Base-by-base conservation (phyloP, 2,113 vertebrate genomes). In the Hystrix cristata region DNA sequence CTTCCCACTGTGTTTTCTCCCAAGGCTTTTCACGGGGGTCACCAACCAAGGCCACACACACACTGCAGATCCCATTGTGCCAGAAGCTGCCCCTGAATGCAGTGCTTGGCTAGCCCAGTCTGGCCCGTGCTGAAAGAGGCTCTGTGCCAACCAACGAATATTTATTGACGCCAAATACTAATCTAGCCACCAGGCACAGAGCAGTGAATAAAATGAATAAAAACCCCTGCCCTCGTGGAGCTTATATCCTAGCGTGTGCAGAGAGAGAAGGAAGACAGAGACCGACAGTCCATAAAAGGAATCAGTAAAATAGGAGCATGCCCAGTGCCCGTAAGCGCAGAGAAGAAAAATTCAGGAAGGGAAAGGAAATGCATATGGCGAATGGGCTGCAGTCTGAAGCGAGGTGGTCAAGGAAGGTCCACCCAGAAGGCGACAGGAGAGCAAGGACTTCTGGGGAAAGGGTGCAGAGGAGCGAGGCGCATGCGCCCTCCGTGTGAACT, bases 1-100 rank as follows among this genome's bases (percentile, higher is more conserved):
- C 59, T 62, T 82, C 51, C 74, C 60, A 7, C 90, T 91, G 65
- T 48, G 38, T 92, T 92, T 87, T 79, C 76, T 90, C 76, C 48
- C 29, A 53, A 74, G 81, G 64, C 76, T 55, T 60, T 53, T 46
- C 67, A 43, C 81, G 46, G 89, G 87, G 85, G 62, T n/a, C 62
- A 31, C 62, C 21, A 74, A 31, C 62, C 21, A 74, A 90, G 85
- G 76, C 84, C 69, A 62, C 65, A 14, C 83, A 60, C 74, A 55
- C 79, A 31, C 48, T 65, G 25, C 23, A 81, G 84, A 71, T 60
- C 84, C 60, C 71, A 83, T 2, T 78, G 88, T 59, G 38, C 62
- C 31, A 19, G 27, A 25, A 25, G 57, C 78, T 48, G 31, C 64
- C n/a, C 7, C 64, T 38, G 19, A 76, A 67, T 13, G 48, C 9